Conservation (phyloP, 2,113 vertebrate genomes). For the Pithys albifrons region DNA sequence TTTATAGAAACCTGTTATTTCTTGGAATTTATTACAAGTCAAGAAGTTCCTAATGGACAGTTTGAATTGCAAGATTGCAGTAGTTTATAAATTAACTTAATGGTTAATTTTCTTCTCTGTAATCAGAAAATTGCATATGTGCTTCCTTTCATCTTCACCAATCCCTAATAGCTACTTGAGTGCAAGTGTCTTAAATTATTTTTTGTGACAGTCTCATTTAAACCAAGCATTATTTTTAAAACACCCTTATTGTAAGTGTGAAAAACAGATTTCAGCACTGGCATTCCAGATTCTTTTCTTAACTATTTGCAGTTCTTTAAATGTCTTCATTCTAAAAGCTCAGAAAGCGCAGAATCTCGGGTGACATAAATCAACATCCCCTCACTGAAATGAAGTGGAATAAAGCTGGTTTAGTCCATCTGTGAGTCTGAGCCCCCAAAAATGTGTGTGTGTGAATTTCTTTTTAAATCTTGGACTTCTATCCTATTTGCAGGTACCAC, state of each 20-base stretch:
- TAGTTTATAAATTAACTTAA: neutral
- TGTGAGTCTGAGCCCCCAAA: neutral
- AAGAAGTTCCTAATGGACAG: neutral
- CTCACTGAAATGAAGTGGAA: neutral
- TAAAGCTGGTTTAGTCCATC: neutral
- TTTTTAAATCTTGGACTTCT: slow-evolving; percentile 57
- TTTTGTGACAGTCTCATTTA: neutral
- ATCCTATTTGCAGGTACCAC: slow-evolving; percentile 88
- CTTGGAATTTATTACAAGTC: neutral
- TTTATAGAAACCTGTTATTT: neutral
- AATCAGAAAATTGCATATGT: neutral
- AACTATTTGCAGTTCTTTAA: neutral
- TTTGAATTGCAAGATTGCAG: neutral
- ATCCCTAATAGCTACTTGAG: neutral
- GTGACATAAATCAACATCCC: neutral
- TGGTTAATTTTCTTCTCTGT: neutral
- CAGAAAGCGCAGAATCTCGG: neutral
- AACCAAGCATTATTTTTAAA: neutral
- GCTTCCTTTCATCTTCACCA: neutral
- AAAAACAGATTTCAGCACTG: neutral
- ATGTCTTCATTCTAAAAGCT: neutral
- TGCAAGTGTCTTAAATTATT: neutral
- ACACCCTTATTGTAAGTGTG: neutral
- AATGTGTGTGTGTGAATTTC: neutral
- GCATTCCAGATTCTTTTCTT: neutral